Conservation (phyloP, 1,140 invertebrate species). For the Ips nitidus region DNA sequence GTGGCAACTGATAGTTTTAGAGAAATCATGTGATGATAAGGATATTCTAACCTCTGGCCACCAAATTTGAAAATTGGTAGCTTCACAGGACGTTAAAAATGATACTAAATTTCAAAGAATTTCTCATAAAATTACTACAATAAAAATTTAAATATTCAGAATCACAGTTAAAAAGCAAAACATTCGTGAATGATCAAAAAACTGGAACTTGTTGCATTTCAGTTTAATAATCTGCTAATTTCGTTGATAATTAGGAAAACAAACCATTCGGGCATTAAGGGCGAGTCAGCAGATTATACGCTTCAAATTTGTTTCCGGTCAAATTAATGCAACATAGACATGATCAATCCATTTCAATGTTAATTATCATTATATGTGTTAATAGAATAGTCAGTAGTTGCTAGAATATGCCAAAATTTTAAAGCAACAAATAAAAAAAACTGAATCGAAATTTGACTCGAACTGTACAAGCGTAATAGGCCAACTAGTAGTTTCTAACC, state of each 20-base stretch:
- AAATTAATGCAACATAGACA: neutral
- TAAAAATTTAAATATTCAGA: neutral
- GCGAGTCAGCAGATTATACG: neutral
- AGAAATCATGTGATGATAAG: too few species aligned
- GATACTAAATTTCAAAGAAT: too few species aligned
- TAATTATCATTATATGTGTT: neutral
- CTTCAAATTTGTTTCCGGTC: neutral
- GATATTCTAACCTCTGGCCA: too few species aligned
- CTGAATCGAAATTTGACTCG: neutral
- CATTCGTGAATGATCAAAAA: neutral
- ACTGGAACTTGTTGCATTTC: neutral
- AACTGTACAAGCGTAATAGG: too few species aligned
- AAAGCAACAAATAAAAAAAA: neutral
- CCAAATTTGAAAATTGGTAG: too few species aligned
- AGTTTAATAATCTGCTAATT: neutral
- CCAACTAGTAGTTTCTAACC: too few species aligned
- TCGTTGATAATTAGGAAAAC: neutral
- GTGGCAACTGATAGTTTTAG: too few species aligned
- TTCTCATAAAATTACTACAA: too few species aligned
- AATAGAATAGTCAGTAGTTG: neutral
- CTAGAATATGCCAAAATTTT: neutral
- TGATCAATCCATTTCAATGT: neutral
- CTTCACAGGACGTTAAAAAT: too few species aligned
- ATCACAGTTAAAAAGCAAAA: neutral
- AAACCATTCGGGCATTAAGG: neutral